These are phyloP conservation scores for Seladonia tumulorum DNA, from an alignment of 2,888 invertebrate species.

Conservation along the genomic window DNA sequence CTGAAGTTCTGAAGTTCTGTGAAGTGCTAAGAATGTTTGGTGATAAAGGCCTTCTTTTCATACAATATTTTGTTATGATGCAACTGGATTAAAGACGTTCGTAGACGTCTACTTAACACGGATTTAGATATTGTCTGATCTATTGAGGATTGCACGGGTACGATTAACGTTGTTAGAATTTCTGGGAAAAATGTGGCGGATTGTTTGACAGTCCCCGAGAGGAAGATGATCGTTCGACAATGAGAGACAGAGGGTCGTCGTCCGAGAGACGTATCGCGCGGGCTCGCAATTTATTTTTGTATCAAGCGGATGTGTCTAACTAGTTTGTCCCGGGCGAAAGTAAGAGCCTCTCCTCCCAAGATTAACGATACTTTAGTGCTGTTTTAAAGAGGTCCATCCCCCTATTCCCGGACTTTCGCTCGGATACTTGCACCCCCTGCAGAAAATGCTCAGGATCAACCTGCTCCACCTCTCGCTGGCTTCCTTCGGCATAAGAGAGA, in stretches of 20 bases:
- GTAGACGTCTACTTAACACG: too few species aligned
- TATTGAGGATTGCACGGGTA: too few species aligned
- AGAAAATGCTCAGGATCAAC: constrained; percentile 68
- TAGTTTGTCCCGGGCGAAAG: constrained; percentile 82
- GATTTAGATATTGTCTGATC: too few species aligned
- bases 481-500: constrained; percentile 4
- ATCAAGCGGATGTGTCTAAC: constrained; percentile 83
- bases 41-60: too few species aligned
- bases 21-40: too few species aligned
- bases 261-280: constrained; percentile 77
- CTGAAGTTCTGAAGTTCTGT: too few species aligned
- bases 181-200: not conserved
- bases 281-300: constrained; percentile 83
- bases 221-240: constrained; percentile 37
- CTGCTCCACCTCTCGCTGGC: constrained; percentile 56
- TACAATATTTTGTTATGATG: too few species aligned
- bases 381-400: constrained; percentile 80
- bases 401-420: constrained; percentile 53
- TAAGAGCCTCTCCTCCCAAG: constrained; percentile 80
- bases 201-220: not conserved
- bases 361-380: constrained; percentile 84
- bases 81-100: too few species aligned
- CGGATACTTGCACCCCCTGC: constrained; percentile 53
- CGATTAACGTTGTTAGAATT: not conserved
- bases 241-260: not conserved